Base-by-base conservation (phyloP, 2,113 vertebrate genomes). In the Trachemys scripta region DNA sequence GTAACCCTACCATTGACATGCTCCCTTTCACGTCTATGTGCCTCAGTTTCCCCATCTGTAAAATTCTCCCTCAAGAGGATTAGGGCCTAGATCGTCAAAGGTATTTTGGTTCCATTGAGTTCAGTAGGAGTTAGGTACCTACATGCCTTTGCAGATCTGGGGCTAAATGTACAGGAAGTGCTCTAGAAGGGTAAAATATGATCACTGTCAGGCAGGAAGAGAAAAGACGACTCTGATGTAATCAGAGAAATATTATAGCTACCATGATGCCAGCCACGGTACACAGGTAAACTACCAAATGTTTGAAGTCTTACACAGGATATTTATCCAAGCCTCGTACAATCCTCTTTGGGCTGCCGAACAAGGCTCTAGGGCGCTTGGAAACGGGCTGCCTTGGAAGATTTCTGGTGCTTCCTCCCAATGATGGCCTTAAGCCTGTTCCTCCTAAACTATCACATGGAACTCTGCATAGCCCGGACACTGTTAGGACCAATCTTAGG, bases 341-440 rank as follows among this genome's bases (percentile, higher is more conserved):
- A 85, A 57, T 10, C 13, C 76, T 8, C 24, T 75, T 83, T 17
- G 4, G 62, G 81, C 20, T 22, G 10, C 19, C 54, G 8, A n/a
- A 86, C 75, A 88, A 62, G 20, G 3, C 14, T 89, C 17, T 3
- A 3, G 75, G 78, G 65, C 3, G 29, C 38, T n/a, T 65, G 62
- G 31, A 35, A 35, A 65, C 62, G 8, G 31, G 31, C 62, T 65
- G 65, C 19, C 22, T 80, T 53, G 29, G 25, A 54, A 0, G 0
- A 35, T 69, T 82, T 80, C 45, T 80, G 50, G 13, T 0, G 1
- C 4, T 87, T 38, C 35, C 12, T 10, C 5, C 5, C 1, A 42
- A 4, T 1, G 6, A 1, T 45, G 14, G 25, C 20, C 76, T 47
- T 65, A 51, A 8, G 8, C 24, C 16, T 29, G 8, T 38, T 59